phyloP scores from a whole-genome alignment of 2,797 vertebrate genomes.

The Margarornis squamiger region DNA sequence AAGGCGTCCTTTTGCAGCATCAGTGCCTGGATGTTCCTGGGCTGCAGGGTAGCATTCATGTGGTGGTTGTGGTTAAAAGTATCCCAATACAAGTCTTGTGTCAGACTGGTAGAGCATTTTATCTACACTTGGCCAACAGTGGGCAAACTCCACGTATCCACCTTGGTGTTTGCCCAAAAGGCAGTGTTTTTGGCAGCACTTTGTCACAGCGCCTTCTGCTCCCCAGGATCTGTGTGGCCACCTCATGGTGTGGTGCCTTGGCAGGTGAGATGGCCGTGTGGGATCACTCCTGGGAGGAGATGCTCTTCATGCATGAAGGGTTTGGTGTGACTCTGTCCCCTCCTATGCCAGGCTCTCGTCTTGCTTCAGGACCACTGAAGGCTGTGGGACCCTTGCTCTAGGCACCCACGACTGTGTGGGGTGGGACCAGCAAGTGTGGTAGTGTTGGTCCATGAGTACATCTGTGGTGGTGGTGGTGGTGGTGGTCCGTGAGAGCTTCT shows the following conservation, averaged over 20 bases:
- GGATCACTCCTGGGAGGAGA: neutral
- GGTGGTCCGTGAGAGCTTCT: neutral
- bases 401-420: rapidly evolving
- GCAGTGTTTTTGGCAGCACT: neutral
- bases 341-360: rapidly evolving
- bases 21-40: rapidly evolving
- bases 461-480: neutral
- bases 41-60: neutral
- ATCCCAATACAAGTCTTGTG: rapidly evolving
- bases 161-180: neutral
- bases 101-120: neutral
- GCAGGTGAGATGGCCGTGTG: rapidly evolving
- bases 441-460: neutral
- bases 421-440: neutral
- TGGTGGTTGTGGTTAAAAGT: neutral
- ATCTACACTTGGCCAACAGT: neutral
- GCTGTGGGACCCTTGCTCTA: neutral
- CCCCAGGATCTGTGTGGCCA: rapidly evolving
- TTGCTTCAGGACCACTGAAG: neutral
- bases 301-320: rapidly evolving
- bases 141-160: neutral
- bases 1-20: rapidly evolving
- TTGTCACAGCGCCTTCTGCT: neutral
- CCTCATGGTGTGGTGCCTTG: rapidly evolving
- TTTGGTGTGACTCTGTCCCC: neutral